phyloP scores from a whole-genome alignment of 2,888 invertebrate genomes.

The Ceraclea dissimilis region DNA sequence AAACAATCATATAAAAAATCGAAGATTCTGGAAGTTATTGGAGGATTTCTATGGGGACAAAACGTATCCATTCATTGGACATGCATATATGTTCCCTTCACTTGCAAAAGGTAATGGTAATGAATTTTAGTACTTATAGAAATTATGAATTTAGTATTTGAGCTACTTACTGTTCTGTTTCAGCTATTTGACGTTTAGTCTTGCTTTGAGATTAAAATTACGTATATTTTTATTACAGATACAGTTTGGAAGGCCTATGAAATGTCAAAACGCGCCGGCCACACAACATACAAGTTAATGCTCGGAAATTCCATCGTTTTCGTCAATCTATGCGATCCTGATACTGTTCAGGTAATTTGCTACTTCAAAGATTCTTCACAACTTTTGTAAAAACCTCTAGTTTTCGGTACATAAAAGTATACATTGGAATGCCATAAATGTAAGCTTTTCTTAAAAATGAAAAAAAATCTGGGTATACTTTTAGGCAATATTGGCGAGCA shows the following conservation, averaged over 20 bases:
- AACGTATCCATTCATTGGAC: slow-evolving; percentile 16
- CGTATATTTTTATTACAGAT: slow-evolving; percentile 1
- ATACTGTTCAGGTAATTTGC: slow-evolving; percentile 15
- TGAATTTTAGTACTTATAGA: not conserved
- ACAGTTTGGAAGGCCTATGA: not conserved
- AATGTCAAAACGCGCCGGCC: slow-evolving; percentile 2
- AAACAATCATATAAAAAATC: slow-evolving; percentile 15
- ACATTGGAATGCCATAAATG: no score
- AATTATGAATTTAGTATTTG: no score
- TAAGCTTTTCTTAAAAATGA: no score
- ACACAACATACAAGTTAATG: slow-evolving; percentile 7
- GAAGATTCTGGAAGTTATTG: slow-evolving; percentile 17
- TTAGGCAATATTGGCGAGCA: not conserved
- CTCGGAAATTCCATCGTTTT: slow-evolving; percentile 8
- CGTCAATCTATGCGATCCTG: slow-evolving; percentile 13
- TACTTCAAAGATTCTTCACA: no score
- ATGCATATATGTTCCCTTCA: slow-evolving; percentile 13
- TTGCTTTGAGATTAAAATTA: no score
- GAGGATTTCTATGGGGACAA: slow-evolving; percentile 13
- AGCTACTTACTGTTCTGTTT: no score
- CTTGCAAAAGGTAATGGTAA: slow-evolving; percentile 11
- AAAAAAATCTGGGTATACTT: no score
- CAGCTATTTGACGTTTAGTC: no score
- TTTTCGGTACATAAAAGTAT: no score
- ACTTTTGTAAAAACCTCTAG: no score